phyloP scores from a whole-genome alignment of 2,113 vertebrate species.

The Arizona elegans region DNA sequence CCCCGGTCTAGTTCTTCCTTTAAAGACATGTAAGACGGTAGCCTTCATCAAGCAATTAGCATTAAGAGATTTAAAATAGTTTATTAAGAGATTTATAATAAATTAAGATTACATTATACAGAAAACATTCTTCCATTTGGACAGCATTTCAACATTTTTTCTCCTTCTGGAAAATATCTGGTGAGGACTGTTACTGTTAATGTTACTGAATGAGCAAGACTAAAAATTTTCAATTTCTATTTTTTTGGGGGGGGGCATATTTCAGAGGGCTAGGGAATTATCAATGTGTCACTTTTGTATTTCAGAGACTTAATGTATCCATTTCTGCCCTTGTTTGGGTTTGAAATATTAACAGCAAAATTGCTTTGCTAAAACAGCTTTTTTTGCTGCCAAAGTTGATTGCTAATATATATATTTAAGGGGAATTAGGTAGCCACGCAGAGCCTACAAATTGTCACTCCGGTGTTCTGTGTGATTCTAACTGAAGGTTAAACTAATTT shows the following conservation, averaged over 20 bases:
- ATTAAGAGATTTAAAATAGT: neutral
- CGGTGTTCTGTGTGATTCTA: neutral
- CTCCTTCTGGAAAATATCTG: neutral
- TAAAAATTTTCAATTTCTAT: neutral
- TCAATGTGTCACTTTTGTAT: neutral
- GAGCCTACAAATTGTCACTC: neutral
- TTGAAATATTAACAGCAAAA: neutral
- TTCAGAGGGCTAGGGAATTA: neutral
- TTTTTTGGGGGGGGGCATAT: neutral
- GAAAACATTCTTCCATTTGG: neutral
- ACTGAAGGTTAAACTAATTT: neutral
- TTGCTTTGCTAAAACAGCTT: neutral
- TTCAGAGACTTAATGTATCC: neutral
- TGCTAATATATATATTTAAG: neutral
- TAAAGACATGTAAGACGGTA: neutral
- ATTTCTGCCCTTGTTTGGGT: neutral
- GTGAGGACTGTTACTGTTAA: neutral
- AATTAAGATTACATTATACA: neutral
- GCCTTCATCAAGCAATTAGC: neutral
- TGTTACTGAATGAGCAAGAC: neutral
- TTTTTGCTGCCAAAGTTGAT: neutral
- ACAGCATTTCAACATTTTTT: neutral
- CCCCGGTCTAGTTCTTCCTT: neutral
- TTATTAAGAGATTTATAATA: neutral
- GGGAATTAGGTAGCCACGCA: neutral